These are phyloP conservation scores for Vireo altiloquus DNA, from an alignment of 2,113 vertebrate species.

Conservation along the genomic window DNA sequence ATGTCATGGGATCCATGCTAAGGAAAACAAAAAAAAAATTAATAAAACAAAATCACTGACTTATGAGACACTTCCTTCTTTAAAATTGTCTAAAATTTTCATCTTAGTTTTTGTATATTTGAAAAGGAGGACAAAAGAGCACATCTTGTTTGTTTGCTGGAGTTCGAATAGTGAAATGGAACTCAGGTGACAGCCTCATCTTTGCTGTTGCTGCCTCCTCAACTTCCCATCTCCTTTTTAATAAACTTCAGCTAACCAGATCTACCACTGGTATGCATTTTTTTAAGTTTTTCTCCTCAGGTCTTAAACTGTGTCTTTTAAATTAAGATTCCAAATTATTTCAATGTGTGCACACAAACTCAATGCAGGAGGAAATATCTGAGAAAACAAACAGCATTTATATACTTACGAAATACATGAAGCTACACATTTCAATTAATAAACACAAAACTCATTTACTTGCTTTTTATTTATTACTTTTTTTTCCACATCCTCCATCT, in stretches of 20 bases:
- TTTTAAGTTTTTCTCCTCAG: not conserved
- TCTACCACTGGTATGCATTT: not conserved
- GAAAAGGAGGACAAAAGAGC: not conserved
- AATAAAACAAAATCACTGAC: not conserved
- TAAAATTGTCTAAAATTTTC: not conserved
- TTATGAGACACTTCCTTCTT: not conserved
- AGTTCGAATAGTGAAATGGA: not conserved
- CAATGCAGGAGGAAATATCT: not conserved
- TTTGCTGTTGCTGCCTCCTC: not conserved
- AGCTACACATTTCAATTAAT: not conserved
- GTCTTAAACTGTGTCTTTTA: not conserved
- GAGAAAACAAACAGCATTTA: not conserved
- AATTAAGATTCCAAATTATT: not conserved
- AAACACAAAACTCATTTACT: not conserved
- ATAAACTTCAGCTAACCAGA: not conserved
- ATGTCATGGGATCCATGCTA: conserved; percentile 55
- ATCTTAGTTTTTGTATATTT: not conserved
- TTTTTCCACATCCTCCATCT: not conserved
- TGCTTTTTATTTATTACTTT: not conserved
- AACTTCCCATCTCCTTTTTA: not conserved
- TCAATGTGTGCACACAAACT: not conserved
- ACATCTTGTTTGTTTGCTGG: not conserved
- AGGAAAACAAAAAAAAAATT: not conserved
- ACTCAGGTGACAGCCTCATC: not conserved
- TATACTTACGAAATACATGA: not conserved